phyloP scores from a whole-genome alignment of 2,113 vertebrate genomes.

The Emydura subglobosa region DNA sequence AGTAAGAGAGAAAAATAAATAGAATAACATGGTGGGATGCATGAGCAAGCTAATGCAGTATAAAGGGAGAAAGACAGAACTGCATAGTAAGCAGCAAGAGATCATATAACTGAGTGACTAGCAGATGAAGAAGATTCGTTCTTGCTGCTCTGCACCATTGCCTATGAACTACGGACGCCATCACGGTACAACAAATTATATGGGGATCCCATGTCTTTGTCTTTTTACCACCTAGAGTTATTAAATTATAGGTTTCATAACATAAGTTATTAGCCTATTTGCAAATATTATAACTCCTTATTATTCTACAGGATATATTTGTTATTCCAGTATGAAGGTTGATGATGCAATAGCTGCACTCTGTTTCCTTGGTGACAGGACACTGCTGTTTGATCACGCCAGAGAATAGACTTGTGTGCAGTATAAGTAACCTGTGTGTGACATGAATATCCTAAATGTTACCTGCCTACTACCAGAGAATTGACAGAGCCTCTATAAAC shows the following conservation, averaged over 20 bases:
- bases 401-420: neutral
- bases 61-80: constrained; percentile 2
- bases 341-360: constrained; percentile 10
- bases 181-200: constrained; percentile 13
- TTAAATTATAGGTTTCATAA: constrained; percentile 61
- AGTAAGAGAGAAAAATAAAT: constrained; percentile 1
- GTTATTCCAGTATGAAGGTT: constrained; percentile 33
- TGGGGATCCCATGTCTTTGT: neutral
- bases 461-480: neutral
- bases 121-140: constrained; percentile 35
- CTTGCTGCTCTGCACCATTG: neutral
- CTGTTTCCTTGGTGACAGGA: constrained; percentile 72
- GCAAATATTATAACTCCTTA: constrained; percentile 47
- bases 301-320: constrained; percentile 17
- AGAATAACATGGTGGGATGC: neutral
- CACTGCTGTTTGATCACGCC: constrained; percentile 14
- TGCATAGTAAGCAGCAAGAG: neutral
- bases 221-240: constrained; percentile 33
- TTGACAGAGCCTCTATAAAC: neutral
- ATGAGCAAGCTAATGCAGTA: neutral
- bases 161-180: neutral
- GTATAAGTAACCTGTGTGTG: neutral
- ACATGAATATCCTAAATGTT: neutral
- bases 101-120: neutral
- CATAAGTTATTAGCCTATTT: constrained; percentile 56